phyloP scores from a whole-genome alignment of 2,113 vertebrate genomes.

The Pelobates fuscus region DNA sequence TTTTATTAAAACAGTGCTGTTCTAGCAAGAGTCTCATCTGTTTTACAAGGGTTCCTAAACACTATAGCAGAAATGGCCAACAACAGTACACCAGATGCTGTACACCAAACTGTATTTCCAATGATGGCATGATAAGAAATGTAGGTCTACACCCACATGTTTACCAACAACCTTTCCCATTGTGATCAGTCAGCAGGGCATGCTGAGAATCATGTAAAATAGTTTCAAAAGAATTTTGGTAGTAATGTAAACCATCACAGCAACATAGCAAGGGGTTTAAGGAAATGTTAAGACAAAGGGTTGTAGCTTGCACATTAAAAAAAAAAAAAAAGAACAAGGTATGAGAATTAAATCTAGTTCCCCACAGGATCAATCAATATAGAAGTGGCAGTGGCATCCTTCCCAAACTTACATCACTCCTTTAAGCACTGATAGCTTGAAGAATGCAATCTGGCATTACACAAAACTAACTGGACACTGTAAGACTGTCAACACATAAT shows the following conservation, averaged over 20 bases:
- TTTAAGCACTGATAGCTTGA: not conserved
- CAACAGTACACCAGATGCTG: too few relatives aligned
- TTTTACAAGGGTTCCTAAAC: not conserved
- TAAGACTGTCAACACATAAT: slow-evolving; percentile 18
- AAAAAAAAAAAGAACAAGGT: too few relatives aligned
- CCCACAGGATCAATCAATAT: not conserved
- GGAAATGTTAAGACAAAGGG: not conserved
- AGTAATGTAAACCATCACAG: too few relatives aligned
- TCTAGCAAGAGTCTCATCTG: not conserved
- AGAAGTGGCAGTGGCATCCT: not conserved
- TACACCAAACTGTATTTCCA: too few relatives aligned
- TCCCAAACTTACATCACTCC: slow-evolving; percentile 4
- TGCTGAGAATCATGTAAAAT: too few relatives aligned
- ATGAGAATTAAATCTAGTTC: not conserved
- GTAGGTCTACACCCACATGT: too few relatives aligned
- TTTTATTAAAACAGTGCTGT: not conserved
- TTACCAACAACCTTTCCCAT: too few relatives aligned
- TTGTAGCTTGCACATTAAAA: not conserved
- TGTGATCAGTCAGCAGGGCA: too few relatives aligned
- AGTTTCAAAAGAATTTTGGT: too few relatives aligned
- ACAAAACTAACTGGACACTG: not conserved
- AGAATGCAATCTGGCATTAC: slow-evolving; percentile 7
- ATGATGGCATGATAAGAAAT: too few relatives aligned
- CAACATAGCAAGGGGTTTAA: too few relatives aligned
- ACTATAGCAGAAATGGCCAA: not conserved